These are phyloP conservation scores for Troides oblongomaculatus DNA, from an alignment of 2,888 invertebrate species.

Conservation along the genomic window DNA sequence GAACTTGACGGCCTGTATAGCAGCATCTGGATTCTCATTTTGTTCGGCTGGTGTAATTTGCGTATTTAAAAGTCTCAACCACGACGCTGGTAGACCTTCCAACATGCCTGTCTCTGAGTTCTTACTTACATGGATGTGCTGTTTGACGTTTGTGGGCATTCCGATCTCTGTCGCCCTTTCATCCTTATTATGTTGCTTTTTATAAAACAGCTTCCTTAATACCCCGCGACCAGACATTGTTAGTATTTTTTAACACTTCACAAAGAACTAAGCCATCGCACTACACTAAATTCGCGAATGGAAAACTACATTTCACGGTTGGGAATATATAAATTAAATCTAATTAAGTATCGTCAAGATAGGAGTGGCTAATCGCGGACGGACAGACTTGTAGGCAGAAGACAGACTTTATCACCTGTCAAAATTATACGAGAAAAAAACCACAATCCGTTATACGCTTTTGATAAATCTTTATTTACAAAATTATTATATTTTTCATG, in stretches of 20 bases:
- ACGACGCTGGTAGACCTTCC: constrained; percentile 91
- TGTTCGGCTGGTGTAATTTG: constrained; percentile 93
- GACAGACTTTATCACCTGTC: constrained; percentile 57
- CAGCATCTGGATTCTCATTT: constrained; percentile 93
- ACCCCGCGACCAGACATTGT: constrained; percentile 75
- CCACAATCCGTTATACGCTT: constrained; percentile 37
- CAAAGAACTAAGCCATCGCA: constrained; percentile 54
- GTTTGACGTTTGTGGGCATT: constrained; percentile 90
- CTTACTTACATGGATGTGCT: constrained; percentile 92
- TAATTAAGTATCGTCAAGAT: constrained; percentile 51
- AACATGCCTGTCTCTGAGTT: constrained; percentile 90
- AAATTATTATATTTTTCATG: not conserved
- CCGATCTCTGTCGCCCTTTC: constrained; percentile 85
- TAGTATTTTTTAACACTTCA: constrained; percentile 46
- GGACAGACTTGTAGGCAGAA: constrained; percentile 47
- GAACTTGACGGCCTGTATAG: constrained; percentile 93
- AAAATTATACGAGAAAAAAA: constrained; percentile 38
- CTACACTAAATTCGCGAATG: constrained; percentile 26
- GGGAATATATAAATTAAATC: constrained; percentile 47
- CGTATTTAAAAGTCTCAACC: constrained; percentile 88
- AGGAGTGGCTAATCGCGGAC: constrained; percentile 75
- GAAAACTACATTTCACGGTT: constrained; percentile 58
- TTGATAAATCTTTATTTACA: not conserved
- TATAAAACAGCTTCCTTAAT: constrained; percentile 75
- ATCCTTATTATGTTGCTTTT: constrained; percentile 68